Base-by-base conservation (phyloP, 1,140 invertebrate species). In the Orius laevigatus region DNA sequence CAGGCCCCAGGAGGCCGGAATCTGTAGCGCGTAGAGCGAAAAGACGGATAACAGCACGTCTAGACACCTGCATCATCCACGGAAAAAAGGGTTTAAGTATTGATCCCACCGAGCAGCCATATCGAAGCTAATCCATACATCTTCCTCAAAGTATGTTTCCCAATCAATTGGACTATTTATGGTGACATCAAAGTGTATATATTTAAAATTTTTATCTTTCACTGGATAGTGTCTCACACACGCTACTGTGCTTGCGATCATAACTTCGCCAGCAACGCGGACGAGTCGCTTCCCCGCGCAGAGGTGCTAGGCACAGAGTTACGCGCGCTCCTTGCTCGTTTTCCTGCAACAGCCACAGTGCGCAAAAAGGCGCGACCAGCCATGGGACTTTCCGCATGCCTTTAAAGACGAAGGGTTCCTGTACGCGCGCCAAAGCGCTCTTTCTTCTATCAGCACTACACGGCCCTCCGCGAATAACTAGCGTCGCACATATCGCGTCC, bases 21-120 rank as follows among this genome's bases (percentile, higher is more conserved):
- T 87, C n/a, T n/a, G n/a, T n/a, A n/a, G n/a, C 89, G 57, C 93
- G 90, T 60, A 77, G 87, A n/a, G 57, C 93, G 90, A 89, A 86
- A 92, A 63, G 90, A 94, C 62, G 90, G 90, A 36, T 94, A n/a
- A 83, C 66, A 94, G 93, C 57, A 94, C 93, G 90, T 89, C 84
- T 44, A 89, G n/a, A n/a, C n/a, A 94, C 67, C 72, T 94, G 39
- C 70, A 89, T 54, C 89, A 93, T 63, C 93, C 89, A n/a, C n/a
- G n/a, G 1, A 89, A 93, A 67, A 79, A 90, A 60, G 90, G 90
- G 11, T 94, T 94, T 70, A 73, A 84, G 58, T 94, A 89, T 89
- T 93, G n/a, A n/a, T n/a, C n/a, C n/a, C 88, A 5, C 76, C 86
- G 19, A 93, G 90, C 64, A 89, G 84, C n/a, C 56, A 76, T 92